These are phyloP conservation scores for Monochamus alternatus DNA, from an alignment of 2,888 invertebrate genomes.

Conservation along the genomic window DNA sequence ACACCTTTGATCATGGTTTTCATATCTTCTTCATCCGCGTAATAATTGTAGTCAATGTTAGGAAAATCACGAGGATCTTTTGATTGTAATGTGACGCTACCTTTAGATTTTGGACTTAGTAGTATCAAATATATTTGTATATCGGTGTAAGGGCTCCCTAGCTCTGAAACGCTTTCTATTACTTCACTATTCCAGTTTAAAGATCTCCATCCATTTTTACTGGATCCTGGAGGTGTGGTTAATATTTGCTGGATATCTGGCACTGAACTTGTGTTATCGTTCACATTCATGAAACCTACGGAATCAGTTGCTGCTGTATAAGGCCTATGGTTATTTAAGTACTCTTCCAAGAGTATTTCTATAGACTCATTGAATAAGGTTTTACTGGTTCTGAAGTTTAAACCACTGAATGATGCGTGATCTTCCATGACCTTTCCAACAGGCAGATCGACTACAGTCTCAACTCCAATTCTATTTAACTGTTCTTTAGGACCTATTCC, in stretches of 20 bases:
- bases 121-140: conserved; percentile 51
- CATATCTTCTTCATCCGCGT: conserved; percentile 71
- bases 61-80: conserved; percentile 60
- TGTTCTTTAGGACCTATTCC: conserved; percentile 78
- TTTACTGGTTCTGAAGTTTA: neutral
- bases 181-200: neutral
- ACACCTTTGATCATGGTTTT: conserved; percentile 79
- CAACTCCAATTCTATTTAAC: conserved; percentile 73
- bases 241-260: neutral
- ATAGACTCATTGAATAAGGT: neutral
- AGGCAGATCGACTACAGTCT: conserved; percentile 74
- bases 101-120: conserved; percentile 59
- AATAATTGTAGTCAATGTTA: conserved; percentile 57
- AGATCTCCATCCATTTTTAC: no score
- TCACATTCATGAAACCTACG: neutral
- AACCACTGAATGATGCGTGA: conserved; percentile 74
- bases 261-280: neutral
- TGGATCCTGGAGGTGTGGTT: neutral
- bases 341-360: neutral
- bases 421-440: conserved; percentile 80
- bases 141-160: conserved; percentile 43
- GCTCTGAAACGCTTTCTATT: neutral
- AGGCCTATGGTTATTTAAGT: conserved; percentile 1
- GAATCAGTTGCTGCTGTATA: neutral
- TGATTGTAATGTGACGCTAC: conserved; percentile 58